A percentile compares a stretch with the other conserved stretches of the same genome.
Conservation (phyloP, 2,797 vertebrate species). For the Aselliscus stoliczkanus region DNA sequence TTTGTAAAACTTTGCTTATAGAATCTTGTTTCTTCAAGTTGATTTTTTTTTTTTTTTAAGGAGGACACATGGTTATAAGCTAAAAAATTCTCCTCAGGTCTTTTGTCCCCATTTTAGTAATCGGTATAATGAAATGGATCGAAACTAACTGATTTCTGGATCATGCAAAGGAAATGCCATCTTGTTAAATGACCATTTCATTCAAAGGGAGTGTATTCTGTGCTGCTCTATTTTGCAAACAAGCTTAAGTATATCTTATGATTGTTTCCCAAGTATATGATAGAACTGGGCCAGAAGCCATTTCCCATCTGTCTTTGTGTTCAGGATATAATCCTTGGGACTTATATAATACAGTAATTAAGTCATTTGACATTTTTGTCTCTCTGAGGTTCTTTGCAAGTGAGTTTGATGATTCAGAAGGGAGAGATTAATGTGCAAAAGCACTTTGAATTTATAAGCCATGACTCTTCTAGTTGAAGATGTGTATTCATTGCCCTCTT, state of each 20-base stretch:
- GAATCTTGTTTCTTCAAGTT: background rate
- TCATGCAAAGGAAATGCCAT: background rate
- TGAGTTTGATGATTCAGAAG: conserved; percentile 14
- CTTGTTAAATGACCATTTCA: background rate
- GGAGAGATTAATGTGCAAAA: background rate
- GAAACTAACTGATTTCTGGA: conserved; percentile 10
- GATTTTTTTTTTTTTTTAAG: background rate
- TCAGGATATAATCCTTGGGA: background rate
- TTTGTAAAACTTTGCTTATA: background rate
- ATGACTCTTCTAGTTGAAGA: background rate
- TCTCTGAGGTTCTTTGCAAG: conserved; percentile 24
- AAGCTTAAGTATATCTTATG: background rate
- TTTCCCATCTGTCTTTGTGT: background rate
- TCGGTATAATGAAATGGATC: background rate
- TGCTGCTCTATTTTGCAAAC: background rate
- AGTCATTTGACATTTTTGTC: conserved; percentile 5
- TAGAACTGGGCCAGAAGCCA: background rate
- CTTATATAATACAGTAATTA: background rate
- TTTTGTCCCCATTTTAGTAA: background rate
- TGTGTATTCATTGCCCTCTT: background rate
- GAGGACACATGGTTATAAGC: background rate
- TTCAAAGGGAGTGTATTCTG: background rate
- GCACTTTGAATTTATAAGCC: background rate
- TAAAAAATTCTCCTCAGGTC: background rate
- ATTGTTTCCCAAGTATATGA: background rate